Percentiles rank a stretch among this genome's conserved stretches.
phyloP scores from a whole-genome alignment of 2,113 vertebrate species.

The Erinaceus europaeus region DNA sequence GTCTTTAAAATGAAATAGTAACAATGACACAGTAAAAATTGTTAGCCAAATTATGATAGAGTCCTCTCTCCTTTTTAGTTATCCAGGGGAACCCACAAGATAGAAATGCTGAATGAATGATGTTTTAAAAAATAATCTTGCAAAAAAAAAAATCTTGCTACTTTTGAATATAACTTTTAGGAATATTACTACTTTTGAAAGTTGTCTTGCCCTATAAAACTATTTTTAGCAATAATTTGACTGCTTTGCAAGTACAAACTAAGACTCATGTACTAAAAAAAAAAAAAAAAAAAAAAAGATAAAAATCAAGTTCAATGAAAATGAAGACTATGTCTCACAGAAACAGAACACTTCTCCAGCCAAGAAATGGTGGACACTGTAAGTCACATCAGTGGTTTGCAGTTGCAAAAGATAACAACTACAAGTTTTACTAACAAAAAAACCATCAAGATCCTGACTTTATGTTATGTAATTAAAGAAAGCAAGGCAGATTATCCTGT shows the following conservation, averaged over 20 bases:
- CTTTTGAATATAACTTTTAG: no score
- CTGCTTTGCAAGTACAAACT: slow-evolving; percentile 57
- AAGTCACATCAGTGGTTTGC: slow-evolving; percentile 53
- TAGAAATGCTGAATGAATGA: slow-evolving; percentile 48
- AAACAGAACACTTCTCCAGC: slow-evolving; percentile 57
- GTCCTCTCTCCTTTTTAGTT: slow-evolving; percentile 40
- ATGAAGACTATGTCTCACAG: slow-evolving; percentile 63
- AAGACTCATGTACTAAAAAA: slow-evolving; percentile 45
- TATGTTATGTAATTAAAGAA: slow-evolving; percentile 46
- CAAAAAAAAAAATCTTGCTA: slow-evolving; percentile 21
- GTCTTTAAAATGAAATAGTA: slow-evolving; percentile 72
- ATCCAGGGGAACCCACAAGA: slow-evolving; percentile 43
- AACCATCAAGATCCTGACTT: slow-evolving; percentile 35
- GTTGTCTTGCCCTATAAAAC: slow-evolving; percentile 42
- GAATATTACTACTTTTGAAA: slow-evolving; percentile 42
- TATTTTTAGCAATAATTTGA: slow-evolving; percentile 40
- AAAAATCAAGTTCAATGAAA: slow-evolving; percentile 58
- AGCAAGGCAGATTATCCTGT: slow-evolving; percentile 48
- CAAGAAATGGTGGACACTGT: slow-evolving; percentile 52
- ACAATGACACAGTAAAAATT: slow-evolving; percentile 41
- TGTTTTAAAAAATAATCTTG: slow-evolving; percentile 28
- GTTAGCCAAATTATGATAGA: slow-evolving; percentile 41
- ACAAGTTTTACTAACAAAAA: slow-evolving; percentile 40
- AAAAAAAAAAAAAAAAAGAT: slow-evolving; percentile 41
- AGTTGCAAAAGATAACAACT: slow-evolving; percentile 41